Evolutionary conservation across 2,113 vertebrate species (phyloP), one percentile per base, ranked within the genome.

Genomic region (Zosterops japonicus): DNA sequence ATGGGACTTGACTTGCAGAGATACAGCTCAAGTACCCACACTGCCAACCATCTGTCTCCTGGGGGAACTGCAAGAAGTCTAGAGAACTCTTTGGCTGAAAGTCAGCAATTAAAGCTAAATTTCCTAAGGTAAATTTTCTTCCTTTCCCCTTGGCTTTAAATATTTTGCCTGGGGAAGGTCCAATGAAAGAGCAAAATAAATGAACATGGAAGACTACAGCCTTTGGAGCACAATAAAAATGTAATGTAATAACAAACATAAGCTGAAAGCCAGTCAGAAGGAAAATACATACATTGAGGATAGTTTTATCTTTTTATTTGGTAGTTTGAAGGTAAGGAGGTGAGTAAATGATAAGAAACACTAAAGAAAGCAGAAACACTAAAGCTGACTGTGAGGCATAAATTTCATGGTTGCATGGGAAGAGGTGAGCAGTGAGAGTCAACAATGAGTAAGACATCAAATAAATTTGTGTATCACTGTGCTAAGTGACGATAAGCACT

Each of bases 21-120:
- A 4, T 23, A 12, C 0, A 3, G 29, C 33, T 15, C 33, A 11
- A 65, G 16, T 11, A 35, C 33, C 55, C 31, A 29, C 21, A 3
- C 12, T 35, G 33, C 23, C 63, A 67, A 81, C n/a, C 56, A 24
- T 8, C 3, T 41, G 56, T 88, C 44, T 90, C 35, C 46, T 42
- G 8, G 2, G 31, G 36, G 29, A 88, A 16, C 71, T 83, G 21
- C 22, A 44, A 44, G 29, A 63, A 77, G 24, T 9, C 59, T 29
- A 56, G 29, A 81, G 42, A 84, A 74, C 29, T 6, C 9, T 31
- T 86, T 81, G 50, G 46, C 72, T 83, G 72, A 50, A 92, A 87
- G 41, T 53, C 59, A 65, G 67, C 42, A 78, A 74, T 11, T 10
- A 52, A 83, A 78, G 21, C 47, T 71, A 14, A 5, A 46, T 84